Conservation (phyloP, 1,140 invertebrate species). For the Cardiocondyla obscurior region DNA sequence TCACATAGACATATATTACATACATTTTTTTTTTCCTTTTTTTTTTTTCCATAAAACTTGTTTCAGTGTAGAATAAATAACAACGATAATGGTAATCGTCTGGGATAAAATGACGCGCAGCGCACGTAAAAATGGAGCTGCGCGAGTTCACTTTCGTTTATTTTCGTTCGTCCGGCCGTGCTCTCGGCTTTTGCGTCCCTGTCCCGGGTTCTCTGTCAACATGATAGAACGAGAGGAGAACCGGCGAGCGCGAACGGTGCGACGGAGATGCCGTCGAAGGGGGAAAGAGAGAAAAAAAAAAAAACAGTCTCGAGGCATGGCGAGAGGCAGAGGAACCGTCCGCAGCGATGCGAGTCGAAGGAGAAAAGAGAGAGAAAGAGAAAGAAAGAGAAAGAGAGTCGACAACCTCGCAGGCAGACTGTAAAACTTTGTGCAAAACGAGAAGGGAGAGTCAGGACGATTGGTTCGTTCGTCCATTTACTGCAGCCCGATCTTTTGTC, state of each 20-base stretch:
- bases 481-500: conserved; percentile 57
- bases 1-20: not conserved
- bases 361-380: conserved; percentile 53
- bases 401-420: conserved; percentile 76
- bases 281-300: conserved; percentile 24
- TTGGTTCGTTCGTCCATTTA: conserved; percentile 56
- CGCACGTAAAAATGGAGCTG: conserved; percentile 71
- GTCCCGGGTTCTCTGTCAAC: conserved; percentile 34
- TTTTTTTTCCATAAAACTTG: conserved; percentile 3
- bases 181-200: conserved; percentile 31
- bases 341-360: conserved; percentile 59
- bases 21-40: too few relatives aligned
- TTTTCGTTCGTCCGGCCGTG: conserved; percentile 46
- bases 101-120: conserved; percentile 18
- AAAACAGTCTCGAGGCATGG: conserved; percentile 7
- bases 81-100: conserved; percentile 10
- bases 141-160: conserved; percentile 60
- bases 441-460: conserved; percentile 59
- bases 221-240: conserved; percentile 16
- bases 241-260: conserved; percentile 7
- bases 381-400: conserved; percentile 62
- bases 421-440: conserved; percentile 76
- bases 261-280: conserved; percentile 29
- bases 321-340: conserved; percentile 49
- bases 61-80: conserved; percentile 40